phyloP scores from a whole-genome alignment of 1,140 invertebrate species.

The Leptinotarsa lineolata region DNA sequence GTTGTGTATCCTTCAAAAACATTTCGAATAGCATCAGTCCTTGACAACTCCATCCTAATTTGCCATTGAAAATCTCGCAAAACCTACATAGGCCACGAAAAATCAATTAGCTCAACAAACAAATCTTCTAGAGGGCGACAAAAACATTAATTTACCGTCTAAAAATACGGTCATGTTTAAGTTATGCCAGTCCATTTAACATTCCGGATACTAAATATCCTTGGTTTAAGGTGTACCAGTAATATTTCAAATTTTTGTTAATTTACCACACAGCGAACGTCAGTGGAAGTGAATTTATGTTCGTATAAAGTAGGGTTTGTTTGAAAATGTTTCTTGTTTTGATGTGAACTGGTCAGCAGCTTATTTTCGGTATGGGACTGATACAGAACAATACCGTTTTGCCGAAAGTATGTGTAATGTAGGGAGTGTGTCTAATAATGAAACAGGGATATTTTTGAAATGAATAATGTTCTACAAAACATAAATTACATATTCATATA shows the following conservation, averaged over 20 bases:
- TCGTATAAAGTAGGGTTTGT: background rate
- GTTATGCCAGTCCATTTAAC: conserved; percentile 3
- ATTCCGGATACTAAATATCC: background rate
- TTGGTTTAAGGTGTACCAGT: background rate
- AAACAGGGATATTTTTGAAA: too few species aligned
- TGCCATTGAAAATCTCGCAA: background rate
- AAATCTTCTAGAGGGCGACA: background rate
- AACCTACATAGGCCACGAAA: background rate
- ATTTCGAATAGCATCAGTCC: too few species aligned
- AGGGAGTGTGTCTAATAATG: too few species aligned
- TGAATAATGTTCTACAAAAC: too few species aligned
- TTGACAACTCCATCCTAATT: too few species aligned
- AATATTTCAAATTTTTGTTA: conserved; percentile 1
- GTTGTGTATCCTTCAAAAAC: too few species aligned
- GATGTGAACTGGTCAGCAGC: background rate
- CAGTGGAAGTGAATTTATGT: background rate
- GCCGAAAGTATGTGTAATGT: too few species aligned
- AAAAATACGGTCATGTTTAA: conserved; percentile 1
- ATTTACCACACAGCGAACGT: background rate
- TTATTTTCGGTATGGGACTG: too few species aligned
- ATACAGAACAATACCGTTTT: too few species aligned
- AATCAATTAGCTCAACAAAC: conserved; percentile 4
- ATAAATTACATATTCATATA: too few species aligned
- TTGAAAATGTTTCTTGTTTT: background rate
- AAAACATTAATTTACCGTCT: background rate